Evolutionary conservation across 2,113 vertebrate species (phyloP).

Genomic region (Romanogobio albipinnatus): DNA sequence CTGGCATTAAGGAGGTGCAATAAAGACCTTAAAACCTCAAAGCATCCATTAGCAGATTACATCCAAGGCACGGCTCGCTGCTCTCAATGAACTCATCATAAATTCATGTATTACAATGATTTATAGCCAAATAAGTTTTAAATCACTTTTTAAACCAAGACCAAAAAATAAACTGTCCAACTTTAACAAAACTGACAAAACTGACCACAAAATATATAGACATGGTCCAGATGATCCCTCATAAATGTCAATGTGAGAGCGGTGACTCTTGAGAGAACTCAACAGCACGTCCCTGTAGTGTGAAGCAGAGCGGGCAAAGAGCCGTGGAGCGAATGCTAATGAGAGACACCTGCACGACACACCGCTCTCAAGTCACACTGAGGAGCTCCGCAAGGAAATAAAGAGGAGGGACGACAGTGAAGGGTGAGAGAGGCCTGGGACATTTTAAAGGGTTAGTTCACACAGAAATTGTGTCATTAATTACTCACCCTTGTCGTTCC

Average conservation of each 20-base stretch:
- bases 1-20: constrained; percentile 9
- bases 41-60: background rate
- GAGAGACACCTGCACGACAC: no score
- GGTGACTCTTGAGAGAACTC: background rate
- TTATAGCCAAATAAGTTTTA: constrained; percentile 39
- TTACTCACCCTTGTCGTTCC: no score
- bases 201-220: constrained; percentile 55
- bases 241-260: background rate
- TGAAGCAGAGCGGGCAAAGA: no score
- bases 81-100: constrained; percentile 31
- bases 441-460: no score
- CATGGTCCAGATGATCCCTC: constrained; percentile 60
- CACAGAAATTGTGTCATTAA: no score
- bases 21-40: background rate
- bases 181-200: background rate
- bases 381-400: no score
- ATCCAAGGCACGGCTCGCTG: background rate
- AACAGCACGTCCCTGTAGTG: background rate
- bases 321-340: no score
- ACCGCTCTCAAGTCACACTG: no score
- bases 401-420: no score
- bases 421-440: no score
- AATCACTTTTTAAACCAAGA: constrained; percentile 22
- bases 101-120: constrained; percentile 13
- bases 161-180: background rate